Evolutionary conservation across 2,888 invertebrate species (phyloP).

Genomic region (Lobophora halterata): DNA sequence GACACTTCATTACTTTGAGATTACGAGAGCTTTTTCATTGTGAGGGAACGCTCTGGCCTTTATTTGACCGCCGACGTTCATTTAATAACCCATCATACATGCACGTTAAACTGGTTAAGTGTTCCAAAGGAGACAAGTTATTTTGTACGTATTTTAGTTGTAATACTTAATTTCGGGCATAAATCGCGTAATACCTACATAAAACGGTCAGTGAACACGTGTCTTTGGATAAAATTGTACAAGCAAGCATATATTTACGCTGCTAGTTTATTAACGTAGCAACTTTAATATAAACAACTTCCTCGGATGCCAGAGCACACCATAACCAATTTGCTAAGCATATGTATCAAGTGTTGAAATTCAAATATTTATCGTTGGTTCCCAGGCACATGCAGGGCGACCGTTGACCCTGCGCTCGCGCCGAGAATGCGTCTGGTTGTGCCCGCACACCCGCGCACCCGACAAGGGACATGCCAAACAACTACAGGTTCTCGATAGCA

Average conservation of each 20-base stretch:
- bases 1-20: constrained; percentile 30
- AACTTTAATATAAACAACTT: constrained; percentile 52
- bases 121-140: constrained; percentile 13
- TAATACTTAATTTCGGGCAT: constrained; percentile 31
- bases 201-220: constrained; percentile 25
- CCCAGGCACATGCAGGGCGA: constrained; percentile 71
- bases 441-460: constrained; percentile 51
- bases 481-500: constrained; percentile 39
- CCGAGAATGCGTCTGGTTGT: constrained; percentile 59
- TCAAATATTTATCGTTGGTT: constrained; percentile 78
- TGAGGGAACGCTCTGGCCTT: constrained; percentile 16
- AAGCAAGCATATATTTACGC: constrained; percentile 30
- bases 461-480: constrained; percentile 48
- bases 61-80: constrained; percentile 27
- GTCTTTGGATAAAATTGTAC: constrained; percentile 4
- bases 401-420: constrained; percentile 73
- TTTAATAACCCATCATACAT: constrained; percentile 30
- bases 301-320: constrained; percentile 49
- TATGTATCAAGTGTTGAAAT: constrained; percentile 79
- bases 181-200: constrained; percentile 30
- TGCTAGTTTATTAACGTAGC: constrained; percentile 36
- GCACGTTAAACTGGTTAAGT: constrained; percentile 17
- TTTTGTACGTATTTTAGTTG: constrained; percentile 14
- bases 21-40: constrained; percentile 24
- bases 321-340: constrained; percentile 76